These are phyloP conservation scores for Pampus argenteus DNA, from an alignment of 2,797 vertebrate species.

Conservation along the genomic window DNA sequence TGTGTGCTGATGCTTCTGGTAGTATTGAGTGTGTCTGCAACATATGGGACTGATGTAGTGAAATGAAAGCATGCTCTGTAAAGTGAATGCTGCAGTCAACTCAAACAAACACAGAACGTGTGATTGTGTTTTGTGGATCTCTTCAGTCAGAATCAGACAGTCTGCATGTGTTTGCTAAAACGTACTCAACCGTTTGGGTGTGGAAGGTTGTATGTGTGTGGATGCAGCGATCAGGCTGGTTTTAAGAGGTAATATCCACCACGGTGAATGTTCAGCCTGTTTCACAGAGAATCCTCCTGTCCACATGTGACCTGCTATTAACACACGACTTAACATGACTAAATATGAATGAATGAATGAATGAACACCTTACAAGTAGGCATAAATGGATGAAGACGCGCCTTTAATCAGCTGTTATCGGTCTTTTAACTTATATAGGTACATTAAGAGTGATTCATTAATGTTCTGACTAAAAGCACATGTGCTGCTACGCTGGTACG, in stretches of 20 bases:
- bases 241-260: constrained; percentile 2
- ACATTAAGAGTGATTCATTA: no score
- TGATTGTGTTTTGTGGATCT: constrained; percentile 26
- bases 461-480: no score
- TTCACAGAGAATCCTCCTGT: not conserved
- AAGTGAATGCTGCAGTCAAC: not conserved
- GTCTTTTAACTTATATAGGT: no score
- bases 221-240: not conserved
- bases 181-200: constrained; percentile 22
- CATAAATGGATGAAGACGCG: no score
- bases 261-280: constrained; percentile 39
- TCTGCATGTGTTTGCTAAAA: constrained; percentile 47
- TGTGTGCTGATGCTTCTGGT: constrained; percentile 52
- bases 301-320: not conserved
- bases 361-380: no score
- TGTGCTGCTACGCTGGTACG: no score
- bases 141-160: constrained; percentile 6
- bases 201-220: constrained; percentile 9
- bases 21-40: constrained; percentile 18
- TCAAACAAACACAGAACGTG: not conserved
- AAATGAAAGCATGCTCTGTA: constrained; percentile 43
- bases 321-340: no score
- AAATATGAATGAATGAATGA: no score
- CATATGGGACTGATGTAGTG: not conserved
- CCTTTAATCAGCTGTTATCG: no score